phyloP scores from a whole-genome alignment of 35 echinoderm and acorn worm genomes.

The Ophiothrix spiculata region DNA sequence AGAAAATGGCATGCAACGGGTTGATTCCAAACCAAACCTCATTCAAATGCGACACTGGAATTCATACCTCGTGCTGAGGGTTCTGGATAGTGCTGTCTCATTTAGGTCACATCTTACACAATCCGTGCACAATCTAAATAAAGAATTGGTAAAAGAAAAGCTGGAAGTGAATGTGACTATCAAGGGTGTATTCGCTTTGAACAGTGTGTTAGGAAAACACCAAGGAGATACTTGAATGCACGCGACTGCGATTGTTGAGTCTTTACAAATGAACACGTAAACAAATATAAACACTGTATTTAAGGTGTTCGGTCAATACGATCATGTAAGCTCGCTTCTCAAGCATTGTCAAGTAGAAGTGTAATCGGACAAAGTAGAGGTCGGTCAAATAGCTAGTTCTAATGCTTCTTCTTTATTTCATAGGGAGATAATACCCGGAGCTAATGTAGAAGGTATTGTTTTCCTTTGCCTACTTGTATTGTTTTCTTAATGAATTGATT shows the following conservation, averaged over 20 bases:
- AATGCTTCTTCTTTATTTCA: neutral
- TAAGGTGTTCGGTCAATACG: conserved; percentile 4
- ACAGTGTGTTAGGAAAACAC: conserved; percentile 6
- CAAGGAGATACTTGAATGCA: conserved; percentile 1
- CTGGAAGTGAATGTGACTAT: neutral
- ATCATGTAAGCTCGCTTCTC: conserved; percentile 9
- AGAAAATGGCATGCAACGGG: conserved; percentile 5
- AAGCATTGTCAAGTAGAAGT: conserved; percentile 7
- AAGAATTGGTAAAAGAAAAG: neutral
- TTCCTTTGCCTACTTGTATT: neutral
- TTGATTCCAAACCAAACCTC: neutral
- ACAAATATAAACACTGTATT: neutral
- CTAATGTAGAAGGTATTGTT: neutral
- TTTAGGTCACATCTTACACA: conserved; percentile 1
- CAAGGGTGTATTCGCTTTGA: neutral
- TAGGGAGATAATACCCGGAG: no score
- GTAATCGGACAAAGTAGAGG: conserved; percentile 8
- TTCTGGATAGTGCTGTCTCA: neutral
- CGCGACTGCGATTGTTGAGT: neutral
- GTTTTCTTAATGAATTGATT: conserved; percentile 1
- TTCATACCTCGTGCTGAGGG: neutral
- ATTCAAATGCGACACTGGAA: conserved; percentile 4
- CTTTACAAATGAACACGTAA: neutral
- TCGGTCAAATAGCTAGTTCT: neutral
- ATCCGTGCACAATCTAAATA: conserved; percentile 6